Evolutionary conservation across 2,797 vertebrate genomes (phyloP).

Genomic region (Tympanoctomys barrerae): DNA sequence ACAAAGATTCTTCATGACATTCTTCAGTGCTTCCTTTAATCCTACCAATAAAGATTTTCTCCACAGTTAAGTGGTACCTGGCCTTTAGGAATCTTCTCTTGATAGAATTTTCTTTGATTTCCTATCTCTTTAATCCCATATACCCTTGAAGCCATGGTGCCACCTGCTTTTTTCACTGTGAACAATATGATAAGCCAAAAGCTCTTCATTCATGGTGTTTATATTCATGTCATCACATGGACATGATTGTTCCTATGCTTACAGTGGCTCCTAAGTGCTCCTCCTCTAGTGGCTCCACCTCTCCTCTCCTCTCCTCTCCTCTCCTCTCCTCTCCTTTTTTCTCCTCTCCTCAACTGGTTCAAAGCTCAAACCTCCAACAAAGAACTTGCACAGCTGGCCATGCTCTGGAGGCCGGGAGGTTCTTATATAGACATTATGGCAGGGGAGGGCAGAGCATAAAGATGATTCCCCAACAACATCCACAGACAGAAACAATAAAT

Average conservation of each 20-base stretch:
- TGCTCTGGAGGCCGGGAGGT: background rate
- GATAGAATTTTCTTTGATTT: background rate
- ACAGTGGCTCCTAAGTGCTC: background rate
- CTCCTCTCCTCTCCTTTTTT: too few species aligned
- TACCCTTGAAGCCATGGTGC: background rate
- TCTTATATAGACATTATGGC: background rate
- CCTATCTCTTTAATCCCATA: too few species aligned
- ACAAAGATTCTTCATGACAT: background rate
- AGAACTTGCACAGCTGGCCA: background rate
- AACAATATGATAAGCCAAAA: background rate
- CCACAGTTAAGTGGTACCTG: background rate
- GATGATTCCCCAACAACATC: background rate
- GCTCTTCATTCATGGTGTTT: background rate
- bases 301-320: too few species aligned
- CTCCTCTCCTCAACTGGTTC: background rate
- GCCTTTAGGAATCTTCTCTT: too few species aligned
- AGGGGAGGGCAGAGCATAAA: background rate
- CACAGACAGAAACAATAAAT: background rate
- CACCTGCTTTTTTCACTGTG: background rate
- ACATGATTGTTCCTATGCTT: background rate
- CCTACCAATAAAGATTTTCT: background rate
- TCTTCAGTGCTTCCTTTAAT: background rate
- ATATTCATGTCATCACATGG: background rate
- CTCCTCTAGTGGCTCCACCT: too few species aligned
- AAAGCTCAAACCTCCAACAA: background rate